A percentile compares a stretch with the other conserved stretches of the same genome.
phyloP scores from a whole-genome alignment of 2,797 vertebrate genomes.

The Scolopax bukidnonensis region DNA sequence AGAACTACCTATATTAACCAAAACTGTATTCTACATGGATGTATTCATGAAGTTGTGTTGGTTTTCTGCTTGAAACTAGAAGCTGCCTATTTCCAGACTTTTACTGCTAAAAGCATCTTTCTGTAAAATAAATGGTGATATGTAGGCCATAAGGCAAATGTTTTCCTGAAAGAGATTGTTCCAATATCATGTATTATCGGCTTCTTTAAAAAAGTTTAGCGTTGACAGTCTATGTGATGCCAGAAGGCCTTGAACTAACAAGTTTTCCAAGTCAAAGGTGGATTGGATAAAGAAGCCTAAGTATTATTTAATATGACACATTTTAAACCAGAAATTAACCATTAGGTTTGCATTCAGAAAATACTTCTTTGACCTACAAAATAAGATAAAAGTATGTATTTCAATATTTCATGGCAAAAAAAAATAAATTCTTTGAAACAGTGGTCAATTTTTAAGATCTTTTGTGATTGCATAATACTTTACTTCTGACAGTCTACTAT shows the following conservation, averaged over 20 bases:
- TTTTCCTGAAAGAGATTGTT: background rate
- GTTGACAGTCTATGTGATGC: background rate
- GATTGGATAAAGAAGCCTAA: background rate
- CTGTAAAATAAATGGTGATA: background rate
- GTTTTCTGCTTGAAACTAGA: background rate
- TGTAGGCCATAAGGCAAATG: background rate
- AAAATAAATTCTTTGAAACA: background rate
- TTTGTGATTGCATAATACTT: background rate
- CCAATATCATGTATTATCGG: background rate
- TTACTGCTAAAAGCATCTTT: background rate
- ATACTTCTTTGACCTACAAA: background rate
- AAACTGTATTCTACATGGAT: background rate
- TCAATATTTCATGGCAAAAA: background rate
- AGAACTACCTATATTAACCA: background rate
- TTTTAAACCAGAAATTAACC: background rate
- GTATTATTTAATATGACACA: background rate
- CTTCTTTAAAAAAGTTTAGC: background rate
- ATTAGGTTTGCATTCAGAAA: background rate
- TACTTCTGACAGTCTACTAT: background rate
- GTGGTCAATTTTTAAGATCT: background rate
- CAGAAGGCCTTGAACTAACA: background rate
- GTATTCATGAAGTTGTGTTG: background rate
- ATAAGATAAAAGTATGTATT: background rate
- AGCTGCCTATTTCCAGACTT: background rate
- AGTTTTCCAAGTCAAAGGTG: background rate